These are phyloP conservation scores for Astropecten irregularis DNA, from an alignment of 53 echinoderm and acorn worm species.

Conservation along the genomic window DNA sequence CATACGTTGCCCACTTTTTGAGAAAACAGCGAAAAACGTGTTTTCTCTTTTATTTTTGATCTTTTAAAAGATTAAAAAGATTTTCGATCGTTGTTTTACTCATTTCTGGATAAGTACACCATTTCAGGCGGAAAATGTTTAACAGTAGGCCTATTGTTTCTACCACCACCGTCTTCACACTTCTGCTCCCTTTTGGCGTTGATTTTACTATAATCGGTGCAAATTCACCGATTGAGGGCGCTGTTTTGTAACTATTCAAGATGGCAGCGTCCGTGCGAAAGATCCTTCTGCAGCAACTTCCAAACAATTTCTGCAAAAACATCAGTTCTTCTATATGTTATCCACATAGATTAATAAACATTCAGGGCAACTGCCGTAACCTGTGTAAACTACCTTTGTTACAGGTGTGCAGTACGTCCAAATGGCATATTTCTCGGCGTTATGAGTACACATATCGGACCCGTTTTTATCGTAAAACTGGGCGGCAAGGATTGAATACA, in stretches of 20 bases:
- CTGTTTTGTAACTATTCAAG: not conserved
- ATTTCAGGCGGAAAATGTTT: too few species aligned
- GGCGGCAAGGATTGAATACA: slow-evolving; percentile 32
- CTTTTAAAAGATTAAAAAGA: too few species aligned
- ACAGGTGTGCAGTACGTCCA: not conserved
- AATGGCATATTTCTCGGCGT: not conserved
- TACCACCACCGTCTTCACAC: too few species aligned
- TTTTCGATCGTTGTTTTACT: too few species aligned
- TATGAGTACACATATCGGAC: slow-evolving; percentile 25
- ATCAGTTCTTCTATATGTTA: not conserved
- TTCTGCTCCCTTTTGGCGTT: too few species aligned
- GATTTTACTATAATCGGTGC: too few species aligned
- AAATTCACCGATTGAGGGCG: slow-evolving; percentile 10
- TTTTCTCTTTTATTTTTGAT: too few species aligned
- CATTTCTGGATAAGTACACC: too few species aligned
- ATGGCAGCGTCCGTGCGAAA: slow-evolving; percentile 38
- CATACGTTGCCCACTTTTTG: too few species aligned
- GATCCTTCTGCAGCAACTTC: not conserved
- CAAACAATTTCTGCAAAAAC: not conserved
- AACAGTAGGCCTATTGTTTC: too few species aligned
- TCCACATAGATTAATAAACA: not conserved
- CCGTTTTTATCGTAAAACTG: slow-evolving; percentile 6
- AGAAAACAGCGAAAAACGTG: too few species aligned
- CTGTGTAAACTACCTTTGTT: not conserved
- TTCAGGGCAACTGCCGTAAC: not conserved